These are phyloP conservation scores for Globicephala melas DNA, from an alignment of 2,113 vertebrate genomes.

Conservation along the genomic window DNA sequence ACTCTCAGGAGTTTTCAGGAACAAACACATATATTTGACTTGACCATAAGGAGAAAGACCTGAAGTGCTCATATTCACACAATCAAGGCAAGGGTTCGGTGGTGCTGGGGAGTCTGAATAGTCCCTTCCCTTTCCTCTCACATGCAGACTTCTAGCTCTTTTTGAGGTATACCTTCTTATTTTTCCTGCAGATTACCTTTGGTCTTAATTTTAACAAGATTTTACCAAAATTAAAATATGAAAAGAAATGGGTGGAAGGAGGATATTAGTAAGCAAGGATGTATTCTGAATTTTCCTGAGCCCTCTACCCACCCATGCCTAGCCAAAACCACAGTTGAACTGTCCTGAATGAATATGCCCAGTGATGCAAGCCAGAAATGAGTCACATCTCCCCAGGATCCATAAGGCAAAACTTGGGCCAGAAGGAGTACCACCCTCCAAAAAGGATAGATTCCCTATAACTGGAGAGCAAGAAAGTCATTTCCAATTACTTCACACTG, in stretches of 20 bases:
- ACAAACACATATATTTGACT: background rate
- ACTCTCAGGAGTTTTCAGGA: background rate
- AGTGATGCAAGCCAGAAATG: background rate
- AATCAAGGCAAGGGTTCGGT: background rate
- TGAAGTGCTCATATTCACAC: background rate
- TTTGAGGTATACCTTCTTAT: background rate
- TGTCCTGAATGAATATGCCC: background rate
- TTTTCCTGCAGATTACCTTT: background rate
- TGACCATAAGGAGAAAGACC: background rate
- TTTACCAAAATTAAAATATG: background rate
- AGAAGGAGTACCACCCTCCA: background rate
- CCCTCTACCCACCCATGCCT: background rate
- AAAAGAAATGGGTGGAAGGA: background rate
- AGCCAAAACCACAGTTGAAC: background rate
- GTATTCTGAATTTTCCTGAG: background rate
- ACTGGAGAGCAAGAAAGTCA: background rate
- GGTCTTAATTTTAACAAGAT: constrained; percentile 5
- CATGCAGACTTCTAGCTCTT: background rate
- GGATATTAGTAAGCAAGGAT: background rate
- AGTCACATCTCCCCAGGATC: background rate
- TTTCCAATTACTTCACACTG: background rate
- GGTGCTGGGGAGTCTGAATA: fast-evolving
- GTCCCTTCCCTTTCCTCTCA: background rate
- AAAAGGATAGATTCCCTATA: background rate
- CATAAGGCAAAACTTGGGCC: background rate